phyloP scores from a whole-genome alignment of 1,140 invertebrate species.

The Papilio aristodemus region DNA sequence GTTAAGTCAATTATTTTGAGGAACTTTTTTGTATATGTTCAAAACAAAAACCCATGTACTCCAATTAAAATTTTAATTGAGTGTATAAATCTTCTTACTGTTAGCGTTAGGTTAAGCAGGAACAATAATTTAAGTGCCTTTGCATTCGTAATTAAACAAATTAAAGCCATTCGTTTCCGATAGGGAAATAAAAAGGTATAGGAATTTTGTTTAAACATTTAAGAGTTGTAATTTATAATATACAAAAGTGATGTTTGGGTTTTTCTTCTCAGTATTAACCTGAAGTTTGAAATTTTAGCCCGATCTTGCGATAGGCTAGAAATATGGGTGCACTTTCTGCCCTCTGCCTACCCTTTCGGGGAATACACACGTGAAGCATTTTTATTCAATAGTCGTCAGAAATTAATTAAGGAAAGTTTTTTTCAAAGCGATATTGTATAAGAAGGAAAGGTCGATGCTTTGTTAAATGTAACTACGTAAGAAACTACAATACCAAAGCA shows the following conservation, averaged over 20 bases:
- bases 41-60: not conserved
- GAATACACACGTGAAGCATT: too few species aligned
- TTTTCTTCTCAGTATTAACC: too few species aligned
- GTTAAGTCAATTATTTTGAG: not conserved
- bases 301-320: too few species aligned
- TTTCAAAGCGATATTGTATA: too few species aligned
- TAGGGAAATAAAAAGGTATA: not conserved
- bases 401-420: too few species aligned
- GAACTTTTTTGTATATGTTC: not conserved
- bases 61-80: constrained; percentile 9
- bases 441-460: not conserved
- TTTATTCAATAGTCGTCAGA: too few species aligned
- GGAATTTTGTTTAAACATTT: not conserved
- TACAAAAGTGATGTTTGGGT: too few species aligned
- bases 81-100: constrained; percentile 4
- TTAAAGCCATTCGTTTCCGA: not conserved
- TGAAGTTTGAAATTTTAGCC: too few species aligned
- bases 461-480: not conserved
- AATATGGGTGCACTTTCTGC: too few species aligned
- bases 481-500: not conserved
- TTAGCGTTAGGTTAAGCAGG: not conserved
- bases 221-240: too few species aligned
- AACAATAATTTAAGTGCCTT: constrained; percentile 12
- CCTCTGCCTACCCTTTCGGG: too few species aligned
- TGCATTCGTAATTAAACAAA: constrained; percentile 14